Evolutionary conservation across 2,888 invertebrate species (phyloP).

Genomic region (Acrobasis repandana): DNA sequence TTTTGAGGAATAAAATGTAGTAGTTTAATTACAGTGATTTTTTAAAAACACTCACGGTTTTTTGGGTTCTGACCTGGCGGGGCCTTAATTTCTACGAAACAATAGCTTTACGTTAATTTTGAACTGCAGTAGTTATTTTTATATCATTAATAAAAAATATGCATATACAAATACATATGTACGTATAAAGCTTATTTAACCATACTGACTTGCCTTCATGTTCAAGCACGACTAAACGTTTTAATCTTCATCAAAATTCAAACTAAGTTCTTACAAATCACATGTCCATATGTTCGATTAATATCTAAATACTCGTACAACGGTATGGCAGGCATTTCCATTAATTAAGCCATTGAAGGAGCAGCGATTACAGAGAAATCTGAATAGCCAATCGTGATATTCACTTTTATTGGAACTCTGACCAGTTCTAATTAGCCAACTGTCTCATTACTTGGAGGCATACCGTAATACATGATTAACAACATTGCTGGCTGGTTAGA

Average conservation of each 20-base stretch:
- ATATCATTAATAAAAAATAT: no score
- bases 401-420: constrained; percentile 14
- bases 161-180: no score
- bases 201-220: no score
- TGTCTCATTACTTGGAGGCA: constrained; percentile 19
- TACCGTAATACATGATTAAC: constrained; percentile 10
- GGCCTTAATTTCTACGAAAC: no score
- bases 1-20: no score
- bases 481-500: constrained; percentile 11
- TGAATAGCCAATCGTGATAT: constrained; percentile 14
- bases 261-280: neutral
- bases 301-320: constrained; percentile 3
- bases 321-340: constrained; percentile 10
- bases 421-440: constrained; percentile 22
- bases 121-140: no score
- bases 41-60: no score
- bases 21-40: no score
- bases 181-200: no score
- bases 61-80: no score
- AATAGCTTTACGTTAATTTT: no score
- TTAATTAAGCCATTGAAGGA: constrained; percentile 19
- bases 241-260: neutral
- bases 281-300: neutral
- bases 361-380: constrained; percentile 16
- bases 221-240: neutral